Evolutionary conservation across 2,797 vertebrate species (phyloP).

Genomic region (Liparis tanakae): DNA sequence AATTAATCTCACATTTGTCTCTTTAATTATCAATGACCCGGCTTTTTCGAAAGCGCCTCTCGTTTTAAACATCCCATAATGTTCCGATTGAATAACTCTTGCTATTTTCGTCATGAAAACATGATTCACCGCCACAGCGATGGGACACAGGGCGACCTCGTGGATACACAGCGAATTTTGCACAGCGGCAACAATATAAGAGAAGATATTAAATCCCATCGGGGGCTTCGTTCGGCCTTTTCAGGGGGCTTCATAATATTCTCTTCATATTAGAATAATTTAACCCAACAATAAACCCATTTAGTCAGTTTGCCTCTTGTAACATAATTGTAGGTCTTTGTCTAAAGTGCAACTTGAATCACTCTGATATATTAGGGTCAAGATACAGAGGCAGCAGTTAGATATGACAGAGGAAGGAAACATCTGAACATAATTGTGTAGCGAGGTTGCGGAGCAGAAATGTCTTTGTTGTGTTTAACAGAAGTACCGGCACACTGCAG

Average conservation of each 20-base stretch:
- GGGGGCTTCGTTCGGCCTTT: too few species aligned
- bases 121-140: constrained; percentile 52
- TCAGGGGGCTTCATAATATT: too few species aligned
- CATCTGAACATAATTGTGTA: neutral
- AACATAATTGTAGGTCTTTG: neutral
- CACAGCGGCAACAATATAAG: neutral
- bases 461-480: constrained; percentile 6
- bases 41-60: constrained; percentile 60
- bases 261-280: neutral
- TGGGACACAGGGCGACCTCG: constrained; percentile 13
- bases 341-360: constrained; percentile 2
- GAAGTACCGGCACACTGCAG: neutral
- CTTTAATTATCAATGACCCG: constrained; percentile 78
- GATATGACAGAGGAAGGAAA: neutral
- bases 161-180: constrained; percentile 9
- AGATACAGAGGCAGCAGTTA: constrained; percentile 4
- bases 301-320: constrained; percentile 1
- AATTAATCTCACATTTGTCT: constrained; percentile 76
- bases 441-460: neutral
- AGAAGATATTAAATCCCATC: neutral
- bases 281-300: constrained; percentile 26
- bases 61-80: constrained; percentile 63
- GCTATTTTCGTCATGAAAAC: constrained; percentile 65
- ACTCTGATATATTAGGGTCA: neutral
- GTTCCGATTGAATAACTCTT: constrained; percentile 57